Evolutionary conservation across 2,797 vertebrate genomes (phyloP).

Genomic region (Sebastolobus alascanus): DNA sequence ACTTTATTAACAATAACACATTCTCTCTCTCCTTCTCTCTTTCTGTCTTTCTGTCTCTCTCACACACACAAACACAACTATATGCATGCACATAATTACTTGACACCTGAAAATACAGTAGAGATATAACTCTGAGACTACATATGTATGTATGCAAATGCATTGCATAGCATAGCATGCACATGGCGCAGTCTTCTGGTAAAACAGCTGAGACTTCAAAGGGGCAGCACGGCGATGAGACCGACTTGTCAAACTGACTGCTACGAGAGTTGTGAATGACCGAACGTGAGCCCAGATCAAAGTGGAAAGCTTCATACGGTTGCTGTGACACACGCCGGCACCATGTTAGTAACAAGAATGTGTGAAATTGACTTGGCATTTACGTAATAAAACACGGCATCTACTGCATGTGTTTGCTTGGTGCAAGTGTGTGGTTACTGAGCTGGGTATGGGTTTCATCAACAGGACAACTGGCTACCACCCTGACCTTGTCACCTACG

Average conservation of each 20-base stretch:
- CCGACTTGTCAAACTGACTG: neutral
- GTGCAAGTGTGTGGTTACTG: neutral
- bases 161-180: neutral
- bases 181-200: neutral
- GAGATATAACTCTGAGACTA: conserved; percentile 4
- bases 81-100: conserved; percentile 9
- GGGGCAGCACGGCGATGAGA: neutral
- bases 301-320: neutral
- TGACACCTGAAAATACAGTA: conserved; percentile 24
- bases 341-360: neutral
- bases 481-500: neutral
- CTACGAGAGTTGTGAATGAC: neutral
- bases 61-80: neutral
- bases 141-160: conserved; percentile 19
- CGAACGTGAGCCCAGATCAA: neutral
- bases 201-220: conserved; percentile 12
- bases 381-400: neutral
- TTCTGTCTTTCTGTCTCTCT: neutral
- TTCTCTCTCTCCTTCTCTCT: neutral
- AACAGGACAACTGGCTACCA: neutral
- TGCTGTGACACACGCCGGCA: neutral
- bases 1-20: conserved; percentile 58
- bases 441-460: neutral
- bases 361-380: neutral
- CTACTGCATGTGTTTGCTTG: neutral